Evolutionary conservation across 1,140 invertebrate genomes (phyloP), one percentile per base, ranked within the genome.

Genomic region (Battus philenor): DNA sequence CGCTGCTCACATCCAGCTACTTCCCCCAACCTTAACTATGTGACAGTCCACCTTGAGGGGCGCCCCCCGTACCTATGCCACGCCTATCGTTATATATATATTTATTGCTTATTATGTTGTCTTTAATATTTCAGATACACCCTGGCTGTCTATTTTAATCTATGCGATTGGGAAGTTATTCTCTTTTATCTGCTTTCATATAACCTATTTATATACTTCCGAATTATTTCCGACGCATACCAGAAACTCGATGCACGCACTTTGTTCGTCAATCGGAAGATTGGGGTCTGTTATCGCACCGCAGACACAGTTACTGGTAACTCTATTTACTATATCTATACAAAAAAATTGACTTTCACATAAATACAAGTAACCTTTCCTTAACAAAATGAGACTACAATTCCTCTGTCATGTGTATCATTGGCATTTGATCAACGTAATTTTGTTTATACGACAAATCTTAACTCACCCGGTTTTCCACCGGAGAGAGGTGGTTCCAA

Each of bases 201-300:
- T 86, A 1, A 71, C 91, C 1, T 92, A 92, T 54, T 82, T 92
- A 36, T 91, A 90, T 34, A 91, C 91, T 0, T 87, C 90, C 1
- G 91, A 92, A 71, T 78, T 92, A 54, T 93, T 91, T 54, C 91
- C 91, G 0, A 93, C 91, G 0, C 88, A 89, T 46, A 81, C 90
- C 2, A 81, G 90, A 8, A 89, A 91, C 49, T 89, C 89, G 7
- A 73, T 91, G 30, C 80, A 91, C 5, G 87, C 90, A 0, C 65
- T 90, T 15, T 91, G 90, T 60, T 91, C 91, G 4, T 90, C 91
- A 70, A 77, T 90, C 26, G 91, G 90, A 12, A 79, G 92, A 18
- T 78, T 93, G 48, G 90, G 91, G 3, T 90, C 90, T 7, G 91
- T 92, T 75, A 49, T 91, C 45, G 90, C 90, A 26, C 90, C 90